phyloP scores from a whole-genome alignment of 2,113 vertebrate genomes.

The Capreolus pygargus region DNA sequence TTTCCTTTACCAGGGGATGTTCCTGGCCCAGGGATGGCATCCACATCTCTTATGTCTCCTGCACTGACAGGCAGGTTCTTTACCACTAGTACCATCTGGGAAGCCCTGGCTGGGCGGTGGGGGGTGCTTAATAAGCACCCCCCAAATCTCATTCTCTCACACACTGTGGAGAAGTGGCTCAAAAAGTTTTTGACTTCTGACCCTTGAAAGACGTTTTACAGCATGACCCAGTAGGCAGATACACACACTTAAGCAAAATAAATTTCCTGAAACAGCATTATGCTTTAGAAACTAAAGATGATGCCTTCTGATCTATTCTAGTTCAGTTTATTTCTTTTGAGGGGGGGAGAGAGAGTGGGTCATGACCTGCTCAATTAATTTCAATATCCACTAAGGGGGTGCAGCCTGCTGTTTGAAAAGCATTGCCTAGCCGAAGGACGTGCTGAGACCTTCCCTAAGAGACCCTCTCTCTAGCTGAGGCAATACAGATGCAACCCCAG shows the following conservation, averaged over 20 bases:
- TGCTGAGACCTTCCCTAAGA: neutral
- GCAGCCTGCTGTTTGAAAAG: neutral
- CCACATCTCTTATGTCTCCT: neutral
- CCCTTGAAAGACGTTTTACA: neutral
- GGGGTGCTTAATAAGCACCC: neutral
- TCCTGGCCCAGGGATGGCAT: neutral
- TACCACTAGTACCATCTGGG: neutral
- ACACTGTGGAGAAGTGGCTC: neutral
- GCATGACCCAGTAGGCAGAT: neutral
- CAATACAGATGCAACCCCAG: neutral
- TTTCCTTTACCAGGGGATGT: neutral
- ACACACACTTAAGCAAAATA: neutral
- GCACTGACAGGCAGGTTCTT: neutral
- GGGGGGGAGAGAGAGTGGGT: fast-evolving
- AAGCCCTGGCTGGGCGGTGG: neutral
- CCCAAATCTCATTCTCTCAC: neutral
- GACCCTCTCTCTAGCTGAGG: neutral
- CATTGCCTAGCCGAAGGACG: neutral
- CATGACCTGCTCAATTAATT: neutral
- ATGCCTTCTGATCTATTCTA: neutral
- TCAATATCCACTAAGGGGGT: neutral
- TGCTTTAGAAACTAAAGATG: neutral
- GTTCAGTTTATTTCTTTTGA: neutral
- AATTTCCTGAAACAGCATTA: neutral
- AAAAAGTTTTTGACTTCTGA: neutral